A percentile compares a stretch with the other conserved stretches of the same genome.
Conservation (phyloP, 2,888 invertebrate genomes). For the Philereme vetulata region DNA sequence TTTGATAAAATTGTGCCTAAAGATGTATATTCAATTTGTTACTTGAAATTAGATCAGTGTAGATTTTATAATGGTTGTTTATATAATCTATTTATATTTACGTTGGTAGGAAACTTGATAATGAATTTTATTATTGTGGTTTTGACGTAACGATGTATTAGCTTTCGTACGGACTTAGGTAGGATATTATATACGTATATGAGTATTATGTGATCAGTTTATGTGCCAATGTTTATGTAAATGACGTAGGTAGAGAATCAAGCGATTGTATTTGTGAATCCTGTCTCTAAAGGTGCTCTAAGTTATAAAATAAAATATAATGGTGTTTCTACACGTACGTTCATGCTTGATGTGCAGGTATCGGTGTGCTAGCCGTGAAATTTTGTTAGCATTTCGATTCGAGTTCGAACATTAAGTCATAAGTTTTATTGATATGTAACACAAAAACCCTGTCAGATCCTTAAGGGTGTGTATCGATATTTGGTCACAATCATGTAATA, state of each 20-base stretch:
- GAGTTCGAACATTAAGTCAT: too few relatives aligned
- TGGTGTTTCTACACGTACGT: too few relatives aligned
- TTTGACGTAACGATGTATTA: slow-evolving; percentile 44
- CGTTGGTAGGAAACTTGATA: slow-evolving; percentile 61
- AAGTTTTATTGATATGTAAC: too few relatives aligned
- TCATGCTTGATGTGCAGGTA: too few relatives aligned
- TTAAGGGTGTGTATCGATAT: too few relatives aligned
- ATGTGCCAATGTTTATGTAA: slow-evolving; percentile 78
- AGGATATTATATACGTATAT: slow-evolving; percentile 53
- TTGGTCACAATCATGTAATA: too few relatives aligned
- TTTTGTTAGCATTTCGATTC: too few relatives aligned
- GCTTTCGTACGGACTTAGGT: slow-evolving; percentile 59
- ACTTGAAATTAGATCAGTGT: slow-evolving; percentile 53
- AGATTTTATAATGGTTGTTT: slow-evolving; percentile 76
- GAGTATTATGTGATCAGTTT: slow-evolving; percentile 75
- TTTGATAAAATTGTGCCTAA: slow-evolving; percentile 75
- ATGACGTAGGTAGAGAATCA: slow-evolving; percentile 61
- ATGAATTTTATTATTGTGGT: slow-evolving; percentile 58
- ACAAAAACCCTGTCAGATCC: too few relatives aligned
- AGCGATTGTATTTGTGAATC: slow-evolving; percentile 46
- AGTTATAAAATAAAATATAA: neutral
- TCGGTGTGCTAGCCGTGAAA: too few relatives aligned
- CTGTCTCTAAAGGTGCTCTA: slow-evolving; percentile 44
- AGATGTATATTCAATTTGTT: slow-evolving; percentile 70
- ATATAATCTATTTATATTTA: slow-evolving; percentile 50